Conservation (phyloP, 2,113 vertebrate species). For the Platysteira castanea region DNA sequence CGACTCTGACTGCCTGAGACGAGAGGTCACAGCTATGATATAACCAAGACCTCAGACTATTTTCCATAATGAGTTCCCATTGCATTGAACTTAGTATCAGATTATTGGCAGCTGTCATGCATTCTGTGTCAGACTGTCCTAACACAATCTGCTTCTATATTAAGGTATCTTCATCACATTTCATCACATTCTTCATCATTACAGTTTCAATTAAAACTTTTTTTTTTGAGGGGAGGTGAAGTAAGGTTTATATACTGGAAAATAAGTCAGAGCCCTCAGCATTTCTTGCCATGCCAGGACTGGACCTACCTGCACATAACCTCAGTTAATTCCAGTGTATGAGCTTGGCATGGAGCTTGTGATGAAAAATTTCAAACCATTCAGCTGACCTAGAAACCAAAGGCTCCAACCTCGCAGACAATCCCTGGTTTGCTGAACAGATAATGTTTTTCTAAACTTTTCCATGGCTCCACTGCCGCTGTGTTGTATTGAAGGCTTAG, state of each 20-base stretch:
- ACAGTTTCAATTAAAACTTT: background rate
- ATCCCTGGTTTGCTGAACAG: background rate
- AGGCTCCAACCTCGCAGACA: background rate
- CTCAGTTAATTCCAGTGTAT: background rate
- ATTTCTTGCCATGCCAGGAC: background rate
- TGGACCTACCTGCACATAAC: background rate
- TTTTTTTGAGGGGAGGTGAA: background rate
- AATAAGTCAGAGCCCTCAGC: background rate
- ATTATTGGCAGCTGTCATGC: background rate
- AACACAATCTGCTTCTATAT: background rate
- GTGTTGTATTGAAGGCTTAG: constrained; percentile 1
- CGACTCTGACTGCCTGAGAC: background rate
- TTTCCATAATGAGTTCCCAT: background rate
- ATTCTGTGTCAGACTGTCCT: background rate
- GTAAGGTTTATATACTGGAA: background rate
- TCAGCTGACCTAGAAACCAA: background rate
- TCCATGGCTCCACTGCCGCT: background rate
- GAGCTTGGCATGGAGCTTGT: background rate
- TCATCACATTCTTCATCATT: no score
- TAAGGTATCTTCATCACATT: background rate
- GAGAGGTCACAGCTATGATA: background rate
- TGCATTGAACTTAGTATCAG: background rate
- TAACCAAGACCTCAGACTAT: background rate
- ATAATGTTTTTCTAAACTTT: background rate
- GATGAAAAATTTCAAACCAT: background rate